Evolutionary conservation across 2,888 invertebrate genomes (phyloP).

Genomic region (Conus canariensis): DNA sequence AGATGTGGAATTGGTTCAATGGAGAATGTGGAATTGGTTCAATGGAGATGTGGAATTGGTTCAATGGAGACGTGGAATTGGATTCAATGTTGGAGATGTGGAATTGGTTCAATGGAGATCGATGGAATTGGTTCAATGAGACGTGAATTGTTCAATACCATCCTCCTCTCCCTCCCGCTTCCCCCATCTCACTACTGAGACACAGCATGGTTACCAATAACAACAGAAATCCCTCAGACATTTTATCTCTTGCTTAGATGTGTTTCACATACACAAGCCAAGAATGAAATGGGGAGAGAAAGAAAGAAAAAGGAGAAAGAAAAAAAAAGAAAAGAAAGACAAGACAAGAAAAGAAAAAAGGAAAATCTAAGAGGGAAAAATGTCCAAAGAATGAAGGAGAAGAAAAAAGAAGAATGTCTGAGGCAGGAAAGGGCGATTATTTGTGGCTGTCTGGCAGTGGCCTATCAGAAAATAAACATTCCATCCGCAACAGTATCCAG

Average conservation of each 20-base stretch:
- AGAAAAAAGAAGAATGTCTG: background rate
- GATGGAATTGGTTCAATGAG: too few species aligned
- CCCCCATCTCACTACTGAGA: background rate
- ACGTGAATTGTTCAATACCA: too few species aligned
- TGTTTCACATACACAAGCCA: too few species aligned
- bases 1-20: too few species aligned
- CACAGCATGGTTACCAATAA: background rate
- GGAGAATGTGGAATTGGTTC: too few species aligned
- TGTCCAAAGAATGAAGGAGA: background rate
- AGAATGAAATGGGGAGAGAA: too few species aligned
- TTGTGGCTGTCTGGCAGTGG: background rate
- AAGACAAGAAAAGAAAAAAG: background rate
- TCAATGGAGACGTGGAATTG: too few species aligned
- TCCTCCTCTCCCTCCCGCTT: background rate
- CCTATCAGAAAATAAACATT: constrained; percentile 8
- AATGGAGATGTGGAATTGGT: too few species aligned
- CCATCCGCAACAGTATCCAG: background rate
- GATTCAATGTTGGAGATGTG: too few species aligned
- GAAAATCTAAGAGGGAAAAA: background rate
- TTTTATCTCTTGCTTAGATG: too few species aligned
- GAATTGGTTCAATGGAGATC: too few species aligned
- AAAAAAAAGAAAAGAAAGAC: background rate
- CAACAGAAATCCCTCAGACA: background rate
- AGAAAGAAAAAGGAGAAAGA: too few species aligned
- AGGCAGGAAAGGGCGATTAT: background rate